Conservation (phyloP, 2,797 vertebrate species). For the Podarcis siculus region DNA sequence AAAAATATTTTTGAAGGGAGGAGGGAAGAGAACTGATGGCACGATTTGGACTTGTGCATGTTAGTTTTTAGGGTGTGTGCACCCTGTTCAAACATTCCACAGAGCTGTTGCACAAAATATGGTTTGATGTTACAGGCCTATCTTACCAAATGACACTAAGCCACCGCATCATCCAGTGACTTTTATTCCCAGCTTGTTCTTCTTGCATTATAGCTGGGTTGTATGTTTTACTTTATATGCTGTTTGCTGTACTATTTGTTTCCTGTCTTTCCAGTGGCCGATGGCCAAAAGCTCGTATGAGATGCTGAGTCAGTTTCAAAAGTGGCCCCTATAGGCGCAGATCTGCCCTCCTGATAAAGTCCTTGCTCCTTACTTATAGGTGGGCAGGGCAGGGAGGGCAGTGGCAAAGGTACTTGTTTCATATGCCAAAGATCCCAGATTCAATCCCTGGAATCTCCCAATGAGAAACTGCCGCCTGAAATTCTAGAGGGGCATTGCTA, state of each 20-base stretch:
- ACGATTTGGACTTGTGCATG: neutral
- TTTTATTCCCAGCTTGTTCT: neutral
- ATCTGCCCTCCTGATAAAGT: no score
- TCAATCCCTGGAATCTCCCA: neutral
- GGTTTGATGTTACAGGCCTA: neutral
- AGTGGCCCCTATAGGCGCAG: no score
- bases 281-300: neutral
- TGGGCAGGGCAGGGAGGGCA: no score
- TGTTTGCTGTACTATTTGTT: no score
- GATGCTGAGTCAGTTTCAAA: neutral
- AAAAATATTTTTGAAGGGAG: neutral
- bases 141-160: neutral
- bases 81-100: neutral
- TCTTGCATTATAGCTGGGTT: neutral
- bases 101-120: neutral
- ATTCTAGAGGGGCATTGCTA: no score
- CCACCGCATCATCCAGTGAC: neutral
- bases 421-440: no score
- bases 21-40: neutral
- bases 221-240: neutral
- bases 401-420: neutral
- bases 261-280: neutral
- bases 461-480: no score
- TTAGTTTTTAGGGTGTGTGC: neutral
- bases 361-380: neutral